Conservation (phyloP, 2,888 invertebrate species). For the Ormyrus labotus region DNA sequence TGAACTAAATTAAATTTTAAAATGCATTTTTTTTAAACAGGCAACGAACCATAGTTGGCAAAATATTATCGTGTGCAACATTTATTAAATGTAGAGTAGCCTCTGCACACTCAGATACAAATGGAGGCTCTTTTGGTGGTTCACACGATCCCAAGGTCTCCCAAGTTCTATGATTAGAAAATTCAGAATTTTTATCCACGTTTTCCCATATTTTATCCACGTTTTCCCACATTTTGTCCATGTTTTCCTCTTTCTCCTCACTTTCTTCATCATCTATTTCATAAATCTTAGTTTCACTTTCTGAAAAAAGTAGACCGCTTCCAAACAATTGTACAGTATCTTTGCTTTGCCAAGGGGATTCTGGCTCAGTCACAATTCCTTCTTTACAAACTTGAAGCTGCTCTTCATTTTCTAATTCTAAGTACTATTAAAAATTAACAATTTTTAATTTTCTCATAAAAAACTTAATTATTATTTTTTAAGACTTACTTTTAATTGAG, state of each 20-base stretch:
- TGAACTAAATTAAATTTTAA: not conserved
- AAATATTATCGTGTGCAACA: slow-evolving; percentile 61
- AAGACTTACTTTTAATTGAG: slow-evolving; percentile 59
- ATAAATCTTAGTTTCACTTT: slow-evolving; percentile 34
- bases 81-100: slow-evolving; percentile 67
- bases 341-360: slow-evolving; percentile 58
- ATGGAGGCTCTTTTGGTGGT: slow-evolving; percentile 63
- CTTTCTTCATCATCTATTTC: slow-evolving; percentile 40
- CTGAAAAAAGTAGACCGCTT: not conserved
- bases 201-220: slow-evolving; percentile 61
- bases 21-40: not conserved
- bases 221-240: slow-evolving; percentile 60
- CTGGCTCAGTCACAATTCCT: slow-evolving; percentile 61
- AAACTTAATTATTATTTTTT: slow-evolving; percentile 1
- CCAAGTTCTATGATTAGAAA: slow-evolving; percentile 67
- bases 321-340: slow-evolving; percentile 38
- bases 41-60: slow-evolving; percentile 4
- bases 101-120: slow-evolving; percentile 65
- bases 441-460: slow-evolving; percentile 3
- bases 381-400: slow-evolving; percentile 50
- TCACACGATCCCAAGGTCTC: slow-evolving; percentile 68
- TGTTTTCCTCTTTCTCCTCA: slow-evolving; percentile 23
- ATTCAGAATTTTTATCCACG: slow-evolving; percentile 49
- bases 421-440: slow-evolving; percentile 36
- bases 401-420: slow-evolving; percentile 25